Evolutionary conservation across 1,140 invertebrate species (phyloP).

Genomic region (Lepeophtheirus salmonis): DNA sequence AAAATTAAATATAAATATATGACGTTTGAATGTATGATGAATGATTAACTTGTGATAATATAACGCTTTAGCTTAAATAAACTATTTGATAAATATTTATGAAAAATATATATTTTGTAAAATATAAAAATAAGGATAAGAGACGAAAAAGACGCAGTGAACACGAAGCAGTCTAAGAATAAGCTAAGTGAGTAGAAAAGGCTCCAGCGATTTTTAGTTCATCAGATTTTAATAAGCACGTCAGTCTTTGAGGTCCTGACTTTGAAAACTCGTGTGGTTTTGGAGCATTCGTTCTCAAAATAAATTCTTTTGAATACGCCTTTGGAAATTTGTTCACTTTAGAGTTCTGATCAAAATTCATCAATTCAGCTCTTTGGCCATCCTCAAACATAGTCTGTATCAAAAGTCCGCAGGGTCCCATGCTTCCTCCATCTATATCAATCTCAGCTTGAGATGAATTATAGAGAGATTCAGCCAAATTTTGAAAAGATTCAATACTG

Average conservation of each 20-base stretch:
- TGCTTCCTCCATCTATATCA: conserved; percentile 17
- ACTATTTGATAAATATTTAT: no score
- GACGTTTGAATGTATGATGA: not conserved
- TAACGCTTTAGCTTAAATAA: no score
- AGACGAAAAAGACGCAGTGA: no score
- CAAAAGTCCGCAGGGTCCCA: conserved; percentile 17
- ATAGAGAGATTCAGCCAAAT: not conserved
- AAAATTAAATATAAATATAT: no score
- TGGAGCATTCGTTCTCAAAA: conserved; percentile 39
- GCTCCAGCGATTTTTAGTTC: conserved; percentile 46
- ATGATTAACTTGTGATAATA: not conserved
- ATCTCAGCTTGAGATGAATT: conserved; percentile 21
- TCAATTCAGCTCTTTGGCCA: conserved; percentile 13
- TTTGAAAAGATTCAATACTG: conserved; percentile 6
- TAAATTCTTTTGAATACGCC: conserved; percentile 43
- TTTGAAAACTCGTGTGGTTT: conserved; percentile 41
- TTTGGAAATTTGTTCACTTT: conserved; percentile 32
- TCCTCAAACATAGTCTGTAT: conserved; percentile 18
- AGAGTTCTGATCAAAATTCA: conserved; percentile 25
- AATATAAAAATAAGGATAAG: no score
- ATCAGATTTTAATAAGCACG: conserved; percentile 39
- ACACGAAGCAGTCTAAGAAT: conserved; percentile 29
- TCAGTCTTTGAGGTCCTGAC: conserved; percentile 42
- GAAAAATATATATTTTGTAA: not conserved
- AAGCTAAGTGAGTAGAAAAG: conserved; percentile 48